Base-by-base conservation (phyloP, 2,797 vertebrate species). In the Melanotaenia maccullochi region DNA sequence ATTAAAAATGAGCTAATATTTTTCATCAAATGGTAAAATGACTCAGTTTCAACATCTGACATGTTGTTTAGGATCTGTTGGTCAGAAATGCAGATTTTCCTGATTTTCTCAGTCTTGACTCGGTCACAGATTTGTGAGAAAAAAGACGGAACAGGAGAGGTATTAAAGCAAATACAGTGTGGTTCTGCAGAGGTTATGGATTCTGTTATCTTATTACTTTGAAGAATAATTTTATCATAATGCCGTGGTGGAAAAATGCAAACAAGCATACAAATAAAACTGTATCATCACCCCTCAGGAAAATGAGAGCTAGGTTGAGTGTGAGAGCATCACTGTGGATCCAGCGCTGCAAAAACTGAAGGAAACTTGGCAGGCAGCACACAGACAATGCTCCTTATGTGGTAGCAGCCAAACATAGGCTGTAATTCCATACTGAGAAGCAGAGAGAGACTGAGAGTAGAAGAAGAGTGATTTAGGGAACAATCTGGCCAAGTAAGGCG, bases 331-430 rank as follows among this genome's bases (percentile, higher is more conserved):
- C 47, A 54, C 28, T 51, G 36, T 24, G 4, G 56, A 22, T 60
- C 24, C 2, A 51, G 20, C 52, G 33, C 54, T 49, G 28, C 30
- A 6, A 54, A 60, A 71, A 67, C 22, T 5, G 33, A 57, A 20
- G 32, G 54, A 62, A 55, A 75, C 32, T 52, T 51, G 55, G 66
- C 73, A 73, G 73, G 68, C 28, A 51, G n/a, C 71, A 42, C 51
- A 28, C 64, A 55, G 60, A 63, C 3, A 9, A 51, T n/a, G 42
- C 44, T 75, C 60, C 47, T 58, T 40, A 62, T 60, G 73, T 52
- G 62, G 30, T 52, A 30, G 42, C 51, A 54, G 76, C 77, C 52
- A 68, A 61, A 62, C 49, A 42, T 71, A 66, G 57, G 42, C 28
- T 64, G 72, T 38, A 64, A 78, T 73, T 56, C 63, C 57, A 36